These are phyloP conservation scores for Tuberolachnus salignus DNA, from an alignment of 2,888 invertebrate species.

Conservation along the genomic window DNA sequence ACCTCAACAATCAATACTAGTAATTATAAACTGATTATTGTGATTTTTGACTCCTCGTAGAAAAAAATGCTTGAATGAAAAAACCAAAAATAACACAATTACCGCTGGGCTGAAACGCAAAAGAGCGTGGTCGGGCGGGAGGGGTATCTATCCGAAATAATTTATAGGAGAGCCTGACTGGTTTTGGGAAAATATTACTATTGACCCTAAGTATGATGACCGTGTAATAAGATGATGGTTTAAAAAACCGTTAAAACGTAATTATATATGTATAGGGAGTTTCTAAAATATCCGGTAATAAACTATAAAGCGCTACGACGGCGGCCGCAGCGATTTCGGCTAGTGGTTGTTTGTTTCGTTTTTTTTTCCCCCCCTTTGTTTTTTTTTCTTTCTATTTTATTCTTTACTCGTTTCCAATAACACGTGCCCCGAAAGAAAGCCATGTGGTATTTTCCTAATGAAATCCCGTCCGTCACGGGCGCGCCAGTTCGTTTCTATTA, in stretches of 20 bases:
- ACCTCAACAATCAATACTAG: no score
- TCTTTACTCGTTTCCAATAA: slow-evolving; percentile 33
- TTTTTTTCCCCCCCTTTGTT: no score
- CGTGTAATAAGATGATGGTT: neutral
- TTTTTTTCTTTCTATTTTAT: neutral
- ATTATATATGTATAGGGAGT: neutral
- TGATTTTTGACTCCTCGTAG: neutral
- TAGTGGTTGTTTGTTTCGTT: no score
- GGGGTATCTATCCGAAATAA: neutral
- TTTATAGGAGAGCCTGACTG: neutral
- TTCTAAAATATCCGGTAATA: slow-evolving; percentile 39
- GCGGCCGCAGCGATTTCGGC: neutral
- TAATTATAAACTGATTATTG: no score
- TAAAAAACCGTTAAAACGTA: slow-evolving; percentile 10
- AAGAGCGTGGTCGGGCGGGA: no score
- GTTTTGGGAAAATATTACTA: neutral
- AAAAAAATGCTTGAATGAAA: neutral
- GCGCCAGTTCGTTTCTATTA: slow-evolving; percentile 25
- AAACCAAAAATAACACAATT: neutral
- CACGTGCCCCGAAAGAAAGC: slow-evolving; percentile 42
- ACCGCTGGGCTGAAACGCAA: neutral
- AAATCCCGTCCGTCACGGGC: slow-evolving; percentile 12
- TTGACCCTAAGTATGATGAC: neutral
- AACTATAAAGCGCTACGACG: neutral
- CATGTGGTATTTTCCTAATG: slow-evolving; percentile 53